phyloP scores from a whole-genome alignment of 2,888 invertebrate species.

The Dolichopus griseipennis region DNA sequence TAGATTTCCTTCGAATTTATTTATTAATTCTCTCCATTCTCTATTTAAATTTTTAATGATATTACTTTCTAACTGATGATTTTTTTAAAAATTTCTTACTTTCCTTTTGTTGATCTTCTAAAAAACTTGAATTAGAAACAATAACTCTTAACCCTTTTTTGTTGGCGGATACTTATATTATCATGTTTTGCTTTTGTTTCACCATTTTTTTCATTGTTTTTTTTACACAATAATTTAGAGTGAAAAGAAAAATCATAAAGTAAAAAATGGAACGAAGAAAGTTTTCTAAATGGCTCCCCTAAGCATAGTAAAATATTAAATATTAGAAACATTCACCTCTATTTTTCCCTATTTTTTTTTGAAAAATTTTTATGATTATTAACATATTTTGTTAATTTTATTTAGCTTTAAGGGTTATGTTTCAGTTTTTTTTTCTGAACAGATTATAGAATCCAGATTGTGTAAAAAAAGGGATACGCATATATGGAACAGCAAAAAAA shows the following conservation, averaged over 20 bases:
- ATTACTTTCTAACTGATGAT: too few relatives aligned
- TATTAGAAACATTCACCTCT: neutral
- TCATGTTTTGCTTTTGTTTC: neutral
- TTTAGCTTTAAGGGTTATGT: neutral
- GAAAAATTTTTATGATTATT: neutral
- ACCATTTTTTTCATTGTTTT: neutral
- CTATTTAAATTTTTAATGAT: too few relatives aligned
- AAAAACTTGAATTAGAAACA: neutral
- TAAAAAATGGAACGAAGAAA: neutral
- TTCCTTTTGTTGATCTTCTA: neutral
- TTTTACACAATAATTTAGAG: neutral
- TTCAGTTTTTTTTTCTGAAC: neutral
- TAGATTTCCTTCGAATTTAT: too few relatives aligned
- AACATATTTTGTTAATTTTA: slow-evolving; percentile 4
- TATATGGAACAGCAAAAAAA: neutral
- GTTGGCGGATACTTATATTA: neutral
- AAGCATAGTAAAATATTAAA: slow-evolving; percentile 1
- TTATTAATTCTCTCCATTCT: too few relatives aligned
- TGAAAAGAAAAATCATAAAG: neutral
- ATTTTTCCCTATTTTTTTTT: neutral
- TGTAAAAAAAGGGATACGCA: too few relatives aligned
- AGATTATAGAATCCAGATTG: too few relatives aligned
- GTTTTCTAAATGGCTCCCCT: neutral
- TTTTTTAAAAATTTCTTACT: neutral
- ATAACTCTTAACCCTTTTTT: neutral